A percentile compares a stretch with the other conserved stretches of the same genome.
These are phyloP conservation scores for Parazoanthus swiftii DNA, from an alignment of 92 coral and sea anemone species.

Conservation along the genomic window DNA sequence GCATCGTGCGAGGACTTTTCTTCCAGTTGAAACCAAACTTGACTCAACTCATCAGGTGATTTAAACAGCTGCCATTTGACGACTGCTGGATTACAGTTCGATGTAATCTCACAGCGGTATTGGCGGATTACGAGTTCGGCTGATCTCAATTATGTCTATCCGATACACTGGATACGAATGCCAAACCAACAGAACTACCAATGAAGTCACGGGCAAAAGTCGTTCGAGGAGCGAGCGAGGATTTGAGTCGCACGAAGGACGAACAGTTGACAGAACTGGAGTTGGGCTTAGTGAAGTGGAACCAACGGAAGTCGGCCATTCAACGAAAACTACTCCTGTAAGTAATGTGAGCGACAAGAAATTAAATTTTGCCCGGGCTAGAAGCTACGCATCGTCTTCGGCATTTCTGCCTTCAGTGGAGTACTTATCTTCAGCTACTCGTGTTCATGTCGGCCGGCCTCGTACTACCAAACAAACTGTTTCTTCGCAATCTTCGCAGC, in stretches of 20 bases:
- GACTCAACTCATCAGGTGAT: slow-evolving; percentile 39
- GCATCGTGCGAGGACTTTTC: slow-evolving; percentile 49
- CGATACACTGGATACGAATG: slow-evolving; percentile 70
- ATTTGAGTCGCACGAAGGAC: slow-evolving; percentile 58
- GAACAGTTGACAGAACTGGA: slow-evolving; percentile 58
- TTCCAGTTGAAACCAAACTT: slow-evolving; percentile 57
- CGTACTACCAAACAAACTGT: slow-evolving; percentile 36
- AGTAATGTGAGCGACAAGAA: slow-evolving; percentile 70
- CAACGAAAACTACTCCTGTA: slow-evolving; percentile 60
- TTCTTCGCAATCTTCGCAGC: slow-evolving; percentile 36
- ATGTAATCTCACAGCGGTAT: slow-evolving; percentile 54
- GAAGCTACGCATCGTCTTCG: slow-evolving; percentile 69
- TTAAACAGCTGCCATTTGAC: slow-evolving; percentile 32
- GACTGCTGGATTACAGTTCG: slow-evolving; percentile 41
- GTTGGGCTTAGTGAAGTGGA: slow-evolving; percentile 71
- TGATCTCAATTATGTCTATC: slow-evolving; percentile 67
- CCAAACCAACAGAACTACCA: slow-evolving; percentile 60
- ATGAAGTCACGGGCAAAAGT: slow-evolving; percentile 56
- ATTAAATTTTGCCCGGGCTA: slow-evolving; percentile 63
- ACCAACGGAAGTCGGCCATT: slow-evolving; percentile 78
- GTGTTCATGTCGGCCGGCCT: slow-evolving; percentile 45
- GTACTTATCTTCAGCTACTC: slow-evolving; percentile 55
- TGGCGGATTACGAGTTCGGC: slow-evolving; percentile 49
- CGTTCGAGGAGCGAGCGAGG: slow-evolving; percentile 69
- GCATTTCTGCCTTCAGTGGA: slow-evolving; percentile 47